Base-by-base conservation (phyloP, 2,113 vertebrate species). In the Protobothrops flavoviridis region DNA sequence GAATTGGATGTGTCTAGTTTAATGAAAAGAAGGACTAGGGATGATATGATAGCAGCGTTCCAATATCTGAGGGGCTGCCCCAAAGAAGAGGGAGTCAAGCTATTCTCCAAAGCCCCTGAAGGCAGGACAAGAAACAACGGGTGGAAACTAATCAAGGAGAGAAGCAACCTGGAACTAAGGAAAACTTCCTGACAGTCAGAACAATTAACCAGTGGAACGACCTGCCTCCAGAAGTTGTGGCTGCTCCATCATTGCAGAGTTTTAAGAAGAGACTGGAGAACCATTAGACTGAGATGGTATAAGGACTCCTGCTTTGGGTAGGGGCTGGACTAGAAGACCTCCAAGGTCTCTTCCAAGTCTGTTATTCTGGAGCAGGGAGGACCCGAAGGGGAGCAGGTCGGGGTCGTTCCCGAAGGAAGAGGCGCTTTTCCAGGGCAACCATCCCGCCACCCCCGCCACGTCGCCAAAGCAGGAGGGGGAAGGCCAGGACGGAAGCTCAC, bases 21-120 rank as follows among this genome's bases (percentile, higher is more conserved):
- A 5, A 64, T 29, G 61, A 64, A 64, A 5, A 12, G 3, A 61
- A 61, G 24, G 26, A 61, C 26, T 0, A 29, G 1, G 61, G 26
- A 0, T 0, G 61, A 29, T 0, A 29, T 4, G 3, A 64, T 64
- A 64, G 11, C 61, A 29, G 0, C 0, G 0, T 64, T 29, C 61
- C 3, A 29, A 4, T 64, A 64, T 64, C 0, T 29, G 0, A 64
- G 10, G 61, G 61, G 61, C 3, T 64, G 61, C 61, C 61, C 1
- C 26, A 61, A 26, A 61, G 3, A 61, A 61, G 24, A 56, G 24
- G 8, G 57, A 8, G 57, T 26, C 57, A 26, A 61, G 0, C 57
- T 61, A 5, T 29, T 64, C 11, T 13, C 26, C 26, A 64, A 64
- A 13, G 3, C 26, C 0, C 26, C 61, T 0, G 26, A 64, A 1